These are phyloP conservation scores for Protula sp. DNA, from an alignment of 2,888 invertebrate species.

Conservation along the genomic window DNA sequence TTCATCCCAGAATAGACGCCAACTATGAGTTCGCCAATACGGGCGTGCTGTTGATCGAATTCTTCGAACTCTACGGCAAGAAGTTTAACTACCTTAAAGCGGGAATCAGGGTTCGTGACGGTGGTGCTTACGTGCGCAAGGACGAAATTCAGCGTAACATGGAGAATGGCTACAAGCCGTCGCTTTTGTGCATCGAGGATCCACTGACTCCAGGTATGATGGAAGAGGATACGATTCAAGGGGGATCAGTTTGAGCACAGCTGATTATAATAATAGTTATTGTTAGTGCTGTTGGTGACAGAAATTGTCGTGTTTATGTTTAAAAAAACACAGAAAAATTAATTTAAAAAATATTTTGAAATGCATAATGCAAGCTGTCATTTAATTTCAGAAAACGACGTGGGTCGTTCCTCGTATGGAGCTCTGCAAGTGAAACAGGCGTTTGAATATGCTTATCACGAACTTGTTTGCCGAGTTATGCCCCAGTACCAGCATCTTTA, in stretches of 20 bases:
- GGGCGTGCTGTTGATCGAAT: slow-evolving; percentile 90
- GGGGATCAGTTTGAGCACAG: no score
- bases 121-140: slow-evolving; percentile 89
- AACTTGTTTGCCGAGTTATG: slow-evolving; percentile 57
- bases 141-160: slow-evolving; percentile 84
- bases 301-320: no score
- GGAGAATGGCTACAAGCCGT: slow-evolving; percentile 86
- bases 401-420: slow-evolving; percentile 94
- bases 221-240: no score
- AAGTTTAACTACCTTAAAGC: slow-evolving; percentile 90
- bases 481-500: slow-evolving; percentile 35
- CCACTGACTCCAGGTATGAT: slow-evolving; percentile 74
- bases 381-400: slow-evolving; percentile 73
- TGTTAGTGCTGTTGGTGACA: no score
- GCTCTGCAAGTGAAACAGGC: slow-evolving; percentile 85
- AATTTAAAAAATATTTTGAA: neutral
- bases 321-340: neutral
- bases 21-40: slow-evolving; percentile 61
- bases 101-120: slow-evolving; percentile 64
- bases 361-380: no score
- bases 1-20: slow-evolving; percentile 15
- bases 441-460: slow-evolving; percentile 91
- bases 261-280: no score
- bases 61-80: slow-evolving; percentile 93
- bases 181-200: slow-evolving; percentile 94